Evolutionary conservation across 1,140 invertebrate genomes (phyloP), one percentile per base, ranked within the genome.

Genomic region (Heterodera carotae): DNA sequence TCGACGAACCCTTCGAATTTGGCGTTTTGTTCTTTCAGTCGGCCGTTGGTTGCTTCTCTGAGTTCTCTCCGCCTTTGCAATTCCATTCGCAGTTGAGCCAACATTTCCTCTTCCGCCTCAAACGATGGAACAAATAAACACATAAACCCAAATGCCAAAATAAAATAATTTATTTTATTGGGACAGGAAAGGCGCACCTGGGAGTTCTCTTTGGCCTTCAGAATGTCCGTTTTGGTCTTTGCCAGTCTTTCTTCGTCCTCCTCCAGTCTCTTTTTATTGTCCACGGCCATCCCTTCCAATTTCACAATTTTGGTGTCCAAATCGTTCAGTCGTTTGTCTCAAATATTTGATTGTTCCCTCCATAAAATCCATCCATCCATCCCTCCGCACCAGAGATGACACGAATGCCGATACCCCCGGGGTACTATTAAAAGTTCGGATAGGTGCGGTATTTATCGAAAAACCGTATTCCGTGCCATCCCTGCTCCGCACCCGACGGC

Each of bases 281-380:
- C 82, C 53, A 56, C 66, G 43, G 71, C 76, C 10, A 43, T n/a
- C 22, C 29, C 94, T 92, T 97, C 95, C 82, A 92, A 90, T 3
- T 39, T 56, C 22, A 31, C 56, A 22, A 84, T 79, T 4, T 62
- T 72, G n/a, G 78, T 69, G 89, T 96, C 94, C 56, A 98, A 90
- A 89, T 98, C 96, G 88, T 95, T 94, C 77, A 99, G 90, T 87
- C 95, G 91, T 89, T 96, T 97, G 88, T 95, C 93, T 34, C 10
- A 27, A 25, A 29, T n/a, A n/a, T 56, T 56, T 10, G n/a, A 56
- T n/a, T 56, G 53, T 56, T n/a, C n/a, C 53, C 10, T 56, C 53
- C 10, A 56, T 56, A n/a, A n/a, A n/a, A 56, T 56, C 10, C 10
- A 56, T 56, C 53, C 10, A 56, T 10, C n/a, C n/a, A 56, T 56